Evolutionary conservation across 2,113 vertebrate genomes (phyloP).

Genomic region (Picathartes gymnocephalus): DNA sequence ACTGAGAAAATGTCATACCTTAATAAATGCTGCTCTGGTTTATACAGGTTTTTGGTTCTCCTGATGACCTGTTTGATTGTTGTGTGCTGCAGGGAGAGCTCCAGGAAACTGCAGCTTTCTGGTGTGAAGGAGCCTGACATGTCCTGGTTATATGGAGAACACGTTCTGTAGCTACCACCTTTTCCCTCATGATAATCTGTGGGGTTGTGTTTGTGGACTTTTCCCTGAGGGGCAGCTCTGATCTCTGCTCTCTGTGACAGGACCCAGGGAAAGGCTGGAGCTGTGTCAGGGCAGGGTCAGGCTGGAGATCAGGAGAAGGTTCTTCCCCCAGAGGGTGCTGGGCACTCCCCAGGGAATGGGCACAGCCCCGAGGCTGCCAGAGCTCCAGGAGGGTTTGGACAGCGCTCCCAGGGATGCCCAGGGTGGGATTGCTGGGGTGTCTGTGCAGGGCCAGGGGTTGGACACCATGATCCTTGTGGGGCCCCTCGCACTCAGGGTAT

Average conservation of each 20-base stretch:
- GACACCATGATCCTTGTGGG: neutral
- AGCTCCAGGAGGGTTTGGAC: neutral
- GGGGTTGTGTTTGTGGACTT: neutral
- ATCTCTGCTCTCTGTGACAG: neutral
- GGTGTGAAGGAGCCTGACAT: neutral
- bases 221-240: neutral
- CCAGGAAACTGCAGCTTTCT: neutral
- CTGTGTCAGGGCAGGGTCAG: neutral
- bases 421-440: neutral
- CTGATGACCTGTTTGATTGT: neutral
- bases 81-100: neutral
- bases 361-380: neutral
- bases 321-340: neutral
- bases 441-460: neutral
- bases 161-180: neutral
- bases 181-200: neutral
- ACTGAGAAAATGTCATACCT: constrained; percentile 11
- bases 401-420: rapidly evolving
- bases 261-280: neutral
- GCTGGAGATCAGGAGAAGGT: neutral
- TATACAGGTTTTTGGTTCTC: neutral
- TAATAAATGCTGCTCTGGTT: neutral
- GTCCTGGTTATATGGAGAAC: neutral
- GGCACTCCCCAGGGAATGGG: neutral
- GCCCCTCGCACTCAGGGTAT: neutral